Evolutionary conservation across 2,797 vertebrate species (phyloP).

Genomic region (Molossus molossus): DNA sequence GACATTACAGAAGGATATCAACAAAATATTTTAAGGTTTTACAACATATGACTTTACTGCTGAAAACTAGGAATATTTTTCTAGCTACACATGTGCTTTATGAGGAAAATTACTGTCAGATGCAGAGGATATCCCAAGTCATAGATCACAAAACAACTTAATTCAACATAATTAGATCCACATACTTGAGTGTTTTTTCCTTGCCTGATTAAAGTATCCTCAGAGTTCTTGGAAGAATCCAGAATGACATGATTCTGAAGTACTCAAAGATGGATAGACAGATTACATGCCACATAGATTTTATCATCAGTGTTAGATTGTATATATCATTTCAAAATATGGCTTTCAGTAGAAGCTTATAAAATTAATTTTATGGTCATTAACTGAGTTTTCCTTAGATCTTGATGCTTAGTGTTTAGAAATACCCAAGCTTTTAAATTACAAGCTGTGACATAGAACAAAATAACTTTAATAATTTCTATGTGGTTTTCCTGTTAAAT

Average conservation of each 20-base stretch:
- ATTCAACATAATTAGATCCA: constrained; percentile 88
- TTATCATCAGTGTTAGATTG: constrained; percentile 55
- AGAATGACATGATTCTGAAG: constrained; percentile 84
- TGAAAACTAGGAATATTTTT: constrained; percentile 81
- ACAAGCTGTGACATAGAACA: not conserved
- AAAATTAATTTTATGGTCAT: constrained; percentile 71
- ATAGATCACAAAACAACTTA: constrained; percentile 89
- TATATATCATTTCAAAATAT: constrained; percentile 61
- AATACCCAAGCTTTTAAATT: constrained; percentile 51
- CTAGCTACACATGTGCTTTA: constrained; percentile 85
- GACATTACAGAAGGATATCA: constrained; percentile 83
- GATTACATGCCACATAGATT: constrained; percentile 49
- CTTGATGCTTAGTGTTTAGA: constrained; percentile 61
- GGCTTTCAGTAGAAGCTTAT: constrained; percentile 42
- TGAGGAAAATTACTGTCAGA: constrained; percentile 89
- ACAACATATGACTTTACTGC: constrained; percentile 83
- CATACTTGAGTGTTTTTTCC: constrained; percentile 79
- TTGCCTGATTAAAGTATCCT: constrained; percentile 84
- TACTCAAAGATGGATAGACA: constrained; percentile 73
- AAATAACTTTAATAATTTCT: constrained; percentile 58
- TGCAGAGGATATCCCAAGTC: constrained; percentile 87
- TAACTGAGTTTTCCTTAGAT: constrained; percentile 58
- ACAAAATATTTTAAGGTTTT: constrained; percentile 75
- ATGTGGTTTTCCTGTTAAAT: constrained; percentile 60
- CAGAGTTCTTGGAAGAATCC: constrained; percentile 75